These are phyloP conservation scores for Poecilia wingei DNA, from an alignment of 2,797 vertebrate genomes.

Conservation along the genomic window DNA sequence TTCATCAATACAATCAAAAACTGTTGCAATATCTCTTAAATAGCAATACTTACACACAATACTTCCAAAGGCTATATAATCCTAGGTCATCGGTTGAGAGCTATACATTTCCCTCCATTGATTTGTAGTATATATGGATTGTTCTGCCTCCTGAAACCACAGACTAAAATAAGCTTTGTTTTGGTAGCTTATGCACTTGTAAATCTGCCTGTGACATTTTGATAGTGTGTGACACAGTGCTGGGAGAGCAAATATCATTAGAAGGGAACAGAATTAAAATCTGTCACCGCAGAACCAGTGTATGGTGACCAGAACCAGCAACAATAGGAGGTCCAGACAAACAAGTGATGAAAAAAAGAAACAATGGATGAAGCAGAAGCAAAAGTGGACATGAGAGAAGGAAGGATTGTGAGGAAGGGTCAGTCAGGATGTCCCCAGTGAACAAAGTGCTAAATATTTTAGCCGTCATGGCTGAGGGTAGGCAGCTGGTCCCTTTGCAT, in stretches of 20 bases:
- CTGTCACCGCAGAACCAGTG: conserved; percentile 64
- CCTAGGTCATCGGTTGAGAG: background rate
- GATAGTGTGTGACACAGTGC: conserved; percentile 71
- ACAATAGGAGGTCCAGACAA: conserved; percentile 20
- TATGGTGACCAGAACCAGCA: conserved; percentile 18
- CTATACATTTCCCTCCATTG: conserved; percentile 46
- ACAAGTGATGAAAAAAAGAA: conserved; percentile 9
- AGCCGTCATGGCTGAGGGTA: conserved; percentile 82
- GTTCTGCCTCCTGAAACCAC: conserved; percentile 51
- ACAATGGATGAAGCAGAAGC: conserved; percentile 18
- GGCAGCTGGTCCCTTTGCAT: conserved; percentile 83
- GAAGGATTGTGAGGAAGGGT: conserved; percentile 20
- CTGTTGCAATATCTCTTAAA: background rate
- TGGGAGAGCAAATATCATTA: conserved; percentile 76
- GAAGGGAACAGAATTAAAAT: conserved; percentile 70
- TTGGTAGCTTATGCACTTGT: conserved; percentile 73
- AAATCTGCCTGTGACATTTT: conserved; percentile 85
- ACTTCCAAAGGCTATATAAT: background rate
- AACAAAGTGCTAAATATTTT: conserved; percentile 85
- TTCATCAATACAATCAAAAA: background rate
- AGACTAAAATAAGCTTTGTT: conserved; percentile 80
- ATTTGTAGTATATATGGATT: conserved; percentile 78
- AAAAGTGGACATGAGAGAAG: conserved; percentile 2
- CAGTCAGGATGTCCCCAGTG: conserved; percentile 70
- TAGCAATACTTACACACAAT: background rate